Evolutionary conservation across 2,113 vertebrate species (phyloP).

Genomic region (Orcinus orca): DNA sequence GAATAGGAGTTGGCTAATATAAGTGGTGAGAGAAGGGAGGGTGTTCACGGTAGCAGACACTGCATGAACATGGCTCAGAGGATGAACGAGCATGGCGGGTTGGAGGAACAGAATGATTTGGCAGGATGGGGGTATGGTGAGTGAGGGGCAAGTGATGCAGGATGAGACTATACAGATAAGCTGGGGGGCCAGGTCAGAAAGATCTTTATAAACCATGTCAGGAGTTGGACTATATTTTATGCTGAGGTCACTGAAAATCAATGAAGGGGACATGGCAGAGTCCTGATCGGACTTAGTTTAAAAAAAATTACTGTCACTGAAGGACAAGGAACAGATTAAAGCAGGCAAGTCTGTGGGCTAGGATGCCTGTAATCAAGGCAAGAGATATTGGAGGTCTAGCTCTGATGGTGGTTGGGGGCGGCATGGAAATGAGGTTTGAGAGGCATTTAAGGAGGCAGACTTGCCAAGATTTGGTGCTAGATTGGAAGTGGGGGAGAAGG

Average conservation of each 20-base stretch:
- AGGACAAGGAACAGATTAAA: background rate
- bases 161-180: background rate
- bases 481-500: background rate
- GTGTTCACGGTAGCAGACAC: background rate
- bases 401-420: too few relatives aligned
- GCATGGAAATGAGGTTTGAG: background rate
- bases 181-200: background rate
- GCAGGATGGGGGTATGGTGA: too few relatives aligned
- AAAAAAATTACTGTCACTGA: background rate
- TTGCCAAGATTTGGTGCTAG: background rate
- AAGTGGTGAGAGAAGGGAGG: background rate
- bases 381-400: background rate
- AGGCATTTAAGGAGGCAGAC: background rate
- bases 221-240: background rate
- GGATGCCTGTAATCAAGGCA: background rate
- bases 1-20: background rate
- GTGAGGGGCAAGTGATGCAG: background rate
- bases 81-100: background rate
- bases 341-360: background rate
- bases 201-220: background rate
- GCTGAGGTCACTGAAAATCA: background rate
- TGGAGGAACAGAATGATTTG: background rate
- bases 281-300: background rate
- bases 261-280: background rate
- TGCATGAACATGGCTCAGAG: background rate